Percentiles rank a stretch among this genome's conserved stretches.
These are phyloP conservation scores for Gymnoscelis rufifasciata DNA, from an alignment of 2,888 invertebrate genomes.

Conservation along the genomic window DNA sequence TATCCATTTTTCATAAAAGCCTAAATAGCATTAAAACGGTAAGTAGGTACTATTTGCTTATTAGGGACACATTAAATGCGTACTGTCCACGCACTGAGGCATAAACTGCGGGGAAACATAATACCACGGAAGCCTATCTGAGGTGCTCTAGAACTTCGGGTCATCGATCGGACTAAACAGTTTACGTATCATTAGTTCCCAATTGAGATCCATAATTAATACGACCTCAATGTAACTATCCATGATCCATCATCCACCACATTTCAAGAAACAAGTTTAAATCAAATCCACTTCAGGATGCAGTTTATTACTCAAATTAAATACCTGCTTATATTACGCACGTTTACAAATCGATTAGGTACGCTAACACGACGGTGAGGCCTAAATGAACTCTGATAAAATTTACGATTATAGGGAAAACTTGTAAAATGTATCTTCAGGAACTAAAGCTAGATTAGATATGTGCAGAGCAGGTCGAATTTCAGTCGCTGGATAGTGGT, in stretches of 20 bases:
- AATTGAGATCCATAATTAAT: conserved; percentile 3
- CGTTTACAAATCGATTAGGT: background rate
- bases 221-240: no score
- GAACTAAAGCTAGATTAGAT: conserved; percentile 18
- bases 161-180: conserved; percentile 22
- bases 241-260: no score
- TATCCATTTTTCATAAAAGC: no score
- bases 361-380: no score
- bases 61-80: conserved; percentile 23
- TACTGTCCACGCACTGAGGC: conserved; percentile 37
- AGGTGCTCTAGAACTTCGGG: conserved; percentile 20
- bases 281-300: background rate
- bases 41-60: conserved; percentile 11
- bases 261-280: no score
- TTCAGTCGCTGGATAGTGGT: conserved; percentile 36
- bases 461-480: conserved; percentile 12
- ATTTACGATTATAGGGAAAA: background rate
- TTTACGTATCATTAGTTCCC: background rate
- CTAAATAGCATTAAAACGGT: no score
- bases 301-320: background rate
- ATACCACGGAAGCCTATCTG: conserved; percentile 60
- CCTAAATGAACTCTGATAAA: no score
- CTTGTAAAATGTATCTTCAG: conserved; percentile 2
- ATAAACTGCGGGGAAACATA: conserved; percentile 49
- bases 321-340: background rate